Base-by-base conservation (phyloP, 2,797 vertebrate genomes). In the Adelosebastes latens region DNA sequence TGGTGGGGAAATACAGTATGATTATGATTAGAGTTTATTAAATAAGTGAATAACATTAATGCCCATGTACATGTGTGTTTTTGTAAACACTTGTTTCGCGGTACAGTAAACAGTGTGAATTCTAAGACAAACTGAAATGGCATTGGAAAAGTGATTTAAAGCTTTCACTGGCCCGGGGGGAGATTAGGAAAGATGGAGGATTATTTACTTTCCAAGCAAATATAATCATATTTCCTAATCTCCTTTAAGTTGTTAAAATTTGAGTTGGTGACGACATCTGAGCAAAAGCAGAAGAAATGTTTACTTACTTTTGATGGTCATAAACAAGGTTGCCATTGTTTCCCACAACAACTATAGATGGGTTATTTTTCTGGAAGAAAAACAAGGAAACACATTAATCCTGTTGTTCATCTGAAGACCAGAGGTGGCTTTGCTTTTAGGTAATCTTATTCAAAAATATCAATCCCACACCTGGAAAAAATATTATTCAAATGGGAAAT, bases 301-400 rank as follows among this genome's bases (percentile, higher is more conserved):
- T 92, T 88, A 96, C 97, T 97, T 96, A 99, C 97, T 99, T 98
- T 85, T 98, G 97, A 90, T 99, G 98, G 89, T 99, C 98, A 85
- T 97, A 99, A 89, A 96, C 89, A 89, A 98, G 96, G 63, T 97
- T 95, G 56, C 98, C 98, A 79, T 99, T 98, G 96, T 99, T 99
- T 89, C 98, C 98, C 81, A 99, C 95, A 61, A 99, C 72, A n/a
- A 99, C 18, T 79, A 99, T 93, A 24, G 95, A 95, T 1, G 99
- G 99, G 93, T 99, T 99, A 92, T 99, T 99, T 97, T 99, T 99
- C 99, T 99, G 88, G 29, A 61, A 80, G 72, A 80, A 76, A 46
- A 82, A 91, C 49, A 85, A 77, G 55, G 42, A 77, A 72, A 71
- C 6, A 56, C 13, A 53, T 78, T 84, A 90, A 92, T 89, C 68